These are phyloP conservation scores for Cyphomyrus plagiostoma DNA, from an alignment of 2,113 vertebrate species.

Conservation along the genomic window DNA sequence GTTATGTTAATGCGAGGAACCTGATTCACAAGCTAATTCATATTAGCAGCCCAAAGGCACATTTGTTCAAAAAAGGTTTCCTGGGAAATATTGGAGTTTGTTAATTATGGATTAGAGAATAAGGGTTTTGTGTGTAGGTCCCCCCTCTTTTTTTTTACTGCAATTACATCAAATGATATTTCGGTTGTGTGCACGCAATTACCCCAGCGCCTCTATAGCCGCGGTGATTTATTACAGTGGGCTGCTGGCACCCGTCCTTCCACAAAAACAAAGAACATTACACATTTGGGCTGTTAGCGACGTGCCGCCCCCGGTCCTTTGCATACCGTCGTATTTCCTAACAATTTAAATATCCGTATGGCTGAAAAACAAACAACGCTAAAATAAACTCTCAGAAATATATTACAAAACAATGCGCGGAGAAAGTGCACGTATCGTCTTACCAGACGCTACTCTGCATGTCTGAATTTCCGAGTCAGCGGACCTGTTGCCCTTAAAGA, in stretches of 20 bases:
- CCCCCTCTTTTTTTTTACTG: not conserved
- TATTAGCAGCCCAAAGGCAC: not conserved
- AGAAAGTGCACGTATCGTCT: not conserved
- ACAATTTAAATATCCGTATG: not conserved
- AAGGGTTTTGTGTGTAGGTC: not conserved
- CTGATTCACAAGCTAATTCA: not conserved
- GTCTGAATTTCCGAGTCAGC: not conserved
- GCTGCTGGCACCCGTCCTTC: not conserved
- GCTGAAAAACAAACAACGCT: not conserved
- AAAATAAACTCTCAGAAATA: not conserved
- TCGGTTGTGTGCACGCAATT: not conserved
- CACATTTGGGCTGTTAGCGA: not conserved
- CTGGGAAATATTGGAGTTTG: not conserved
- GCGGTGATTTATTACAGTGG: not conserved
- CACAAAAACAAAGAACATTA: not conserved
- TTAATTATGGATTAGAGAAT: slow-evolving; percentile 12
- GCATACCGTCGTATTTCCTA: not conserved
- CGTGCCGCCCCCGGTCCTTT: not conserved
- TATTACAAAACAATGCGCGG: not conserved
- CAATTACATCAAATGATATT: slow-evolving; percentile 15
- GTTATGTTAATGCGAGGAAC: not conserved
- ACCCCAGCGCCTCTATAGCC: not conserved
- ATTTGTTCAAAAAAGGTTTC: slow-evolving; percentile 9
- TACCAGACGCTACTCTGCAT: not conserved
- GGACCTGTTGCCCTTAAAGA: not conserved